Conservation (phyloP, 92 coral and sea anemone species). For the Epizoanthus stellaris region DNA sequence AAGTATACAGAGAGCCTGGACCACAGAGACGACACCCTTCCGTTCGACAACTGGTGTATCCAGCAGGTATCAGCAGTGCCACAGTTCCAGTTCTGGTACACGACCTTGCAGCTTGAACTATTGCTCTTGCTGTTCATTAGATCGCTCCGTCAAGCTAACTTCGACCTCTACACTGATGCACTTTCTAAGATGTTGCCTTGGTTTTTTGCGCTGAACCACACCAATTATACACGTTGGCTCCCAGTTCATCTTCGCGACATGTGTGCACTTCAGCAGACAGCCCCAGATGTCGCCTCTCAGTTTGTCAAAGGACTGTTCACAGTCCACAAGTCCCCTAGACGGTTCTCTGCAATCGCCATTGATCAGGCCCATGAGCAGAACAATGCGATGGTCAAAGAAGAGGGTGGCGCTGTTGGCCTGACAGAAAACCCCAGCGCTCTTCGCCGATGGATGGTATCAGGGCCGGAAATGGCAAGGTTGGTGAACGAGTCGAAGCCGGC, state of each 20-base stretch:
- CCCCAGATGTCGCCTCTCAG: conserved; percentile 7
- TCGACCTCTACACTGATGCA: not conserved
- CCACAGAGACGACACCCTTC: conserved; percentile 20
- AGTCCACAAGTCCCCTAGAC: not conserved
- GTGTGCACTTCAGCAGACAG: conserved; percentile 13
- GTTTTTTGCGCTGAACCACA: not conserved
- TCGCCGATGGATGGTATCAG: conserved; percentile 48
- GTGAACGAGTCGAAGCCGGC: conserved; percentile 57
- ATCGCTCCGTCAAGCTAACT: conserved; percentile 55
- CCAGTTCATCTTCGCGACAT: conserved; percentile 33
- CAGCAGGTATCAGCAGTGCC: conserved; percentile 40
- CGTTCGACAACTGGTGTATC: conserved; percentile 62
- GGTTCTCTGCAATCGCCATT: not conserved
- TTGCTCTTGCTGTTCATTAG: conserved; percentile 53
- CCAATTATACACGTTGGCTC: conserved; percentile 34
- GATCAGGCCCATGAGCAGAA: not conserved
- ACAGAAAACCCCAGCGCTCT: no score
- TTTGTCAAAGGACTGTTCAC: not conserved
- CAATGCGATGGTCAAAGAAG: not conserved
- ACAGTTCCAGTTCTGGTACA: conserved; percentile 74
- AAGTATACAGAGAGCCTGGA: conserved; percentile 41
- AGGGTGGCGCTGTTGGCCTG: no score
- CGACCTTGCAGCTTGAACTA: conserved; percentile 40
- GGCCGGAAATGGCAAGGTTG: conserved; percentile 59
- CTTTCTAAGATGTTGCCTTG: conserved; percentile 33